Conservation (phyloP, 53 echinoderm and acorn worm species). For the Holothuria leucospilota region DNA sequence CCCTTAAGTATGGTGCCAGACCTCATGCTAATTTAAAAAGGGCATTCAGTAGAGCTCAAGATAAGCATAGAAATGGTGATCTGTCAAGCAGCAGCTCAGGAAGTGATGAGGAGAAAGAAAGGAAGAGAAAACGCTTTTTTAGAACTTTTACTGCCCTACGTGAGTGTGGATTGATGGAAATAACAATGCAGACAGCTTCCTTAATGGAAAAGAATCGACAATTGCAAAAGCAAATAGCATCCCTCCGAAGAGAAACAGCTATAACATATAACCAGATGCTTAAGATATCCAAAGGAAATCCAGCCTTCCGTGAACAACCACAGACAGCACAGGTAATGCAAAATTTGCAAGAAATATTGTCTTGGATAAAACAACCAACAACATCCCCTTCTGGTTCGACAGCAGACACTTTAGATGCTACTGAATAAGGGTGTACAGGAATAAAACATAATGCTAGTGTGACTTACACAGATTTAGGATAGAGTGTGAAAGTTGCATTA, state of each 20-base stretch:
- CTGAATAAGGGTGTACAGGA: too few species aligned
- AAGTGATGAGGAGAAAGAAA: slow-evolving; percentile 44
- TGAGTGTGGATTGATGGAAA: slow-evolving; percentile 85
- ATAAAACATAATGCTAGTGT: too few species aligned
- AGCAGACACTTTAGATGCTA: too few species aligned
- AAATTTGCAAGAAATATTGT: slow-evolving; percentile 38
- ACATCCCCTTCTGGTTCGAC: too few species aligned
- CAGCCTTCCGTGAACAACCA: slow-evolving; percentile 40
- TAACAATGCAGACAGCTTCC: slow-evolving; percentile 88
- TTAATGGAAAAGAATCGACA: slow-evolving; percentile 81
- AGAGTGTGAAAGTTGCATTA: too few species aligned
- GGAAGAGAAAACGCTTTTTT: slow-evolving; percentile 81
- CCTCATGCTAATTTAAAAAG: slow-evolving; percentile 8
- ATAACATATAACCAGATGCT: slow-evolving; percentile 54
- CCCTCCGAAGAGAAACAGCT: slow-evolving; percentile 63
- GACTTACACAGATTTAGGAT: too few species aligned
- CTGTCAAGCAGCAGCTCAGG: neutral
- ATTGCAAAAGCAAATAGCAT: slow-evolving; percentile 70
- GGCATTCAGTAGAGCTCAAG: slow-evolving; percentile 1
- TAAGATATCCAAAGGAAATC: slow-evolving; percentile 41
- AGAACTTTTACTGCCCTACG: slow-evolving; percentile 80
- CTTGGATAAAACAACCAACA: neutral
- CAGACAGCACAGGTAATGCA: slow-evolving; percentile 52
- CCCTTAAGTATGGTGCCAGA: neutral
- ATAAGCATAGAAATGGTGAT: neutral